Evolutionary conservation across 2,888 invertebrate genomes (phyloP), one percentile per base, ranked within the genome.

Genomic region (Julus scandinavius): DNA sequence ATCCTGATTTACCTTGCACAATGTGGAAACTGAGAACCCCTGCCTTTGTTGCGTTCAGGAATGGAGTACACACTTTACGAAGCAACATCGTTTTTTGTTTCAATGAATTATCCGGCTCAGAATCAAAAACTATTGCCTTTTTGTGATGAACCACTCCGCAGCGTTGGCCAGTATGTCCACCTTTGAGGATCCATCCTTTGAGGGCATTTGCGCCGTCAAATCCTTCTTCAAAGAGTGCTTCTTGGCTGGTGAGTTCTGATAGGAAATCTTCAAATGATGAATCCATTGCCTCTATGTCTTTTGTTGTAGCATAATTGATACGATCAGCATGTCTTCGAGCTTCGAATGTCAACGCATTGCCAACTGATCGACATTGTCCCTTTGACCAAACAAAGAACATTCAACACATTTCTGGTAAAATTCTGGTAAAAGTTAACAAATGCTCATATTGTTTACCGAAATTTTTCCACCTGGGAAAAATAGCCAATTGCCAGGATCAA

Each of bases 381-480:
- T 92, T 90, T 3, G 84, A 63, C 45, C 50, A 85, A 45, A 50
- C 11, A 87, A 85, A 50, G n/a, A 15, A 7, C 45, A 45, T 45
- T 45, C 5, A 45, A 45, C 0, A 45, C 45, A 45, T 45, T 45
- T 7, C 45, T 2, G 54, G 13, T 11, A 54, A 3, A 54, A 29
- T 0, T 29, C 29, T 29, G 29, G 29, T 29, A 29, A 29, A 29
- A 29, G 0, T 29, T 29, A 29, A 29, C 29, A 29, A 0, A 29
- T 29, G 29, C 1, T 29, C 29, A 29, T 5, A 49, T 29, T n/a
- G 87, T 86, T 88, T 90, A 92, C 92, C 91, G 91, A 91, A 41
- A 93, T 91, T 84, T 91, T 90, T 7, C 92, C 92, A 20, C 92
- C 92, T 17, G 92, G 92, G 88, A 93, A 92, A 89, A 92, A 92